Percentiles rank a stretch among this genome's conserved stretches.
Conservation (phyloP, 64 coral and sea anemone species). For the Anthopleura sola region DNA sequence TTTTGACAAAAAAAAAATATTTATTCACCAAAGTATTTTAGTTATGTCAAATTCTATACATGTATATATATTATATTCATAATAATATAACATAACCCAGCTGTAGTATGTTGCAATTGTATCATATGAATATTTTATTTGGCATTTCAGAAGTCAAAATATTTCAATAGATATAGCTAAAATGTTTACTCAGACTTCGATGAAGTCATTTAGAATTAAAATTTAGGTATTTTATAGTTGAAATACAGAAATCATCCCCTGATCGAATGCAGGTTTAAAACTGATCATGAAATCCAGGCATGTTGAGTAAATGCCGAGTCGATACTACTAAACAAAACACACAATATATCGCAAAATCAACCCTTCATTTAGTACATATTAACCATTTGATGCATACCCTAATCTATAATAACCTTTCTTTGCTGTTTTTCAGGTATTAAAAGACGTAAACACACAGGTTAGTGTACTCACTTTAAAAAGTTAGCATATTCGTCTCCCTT, state of each 20-base stretch:
- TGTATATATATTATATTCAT: too few relatives aligned
- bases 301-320: too few relatives aligned
- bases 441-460: neutral
- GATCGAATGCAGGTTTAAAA: too few relatives aligned
- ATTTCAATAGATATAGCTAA: neutral
- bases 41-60: too few relatives aligned
- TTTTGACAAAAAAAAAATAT: too few relatives aligned
- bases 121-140: too few relatives aligned
- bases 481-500: slow-evolving; percentile 89
- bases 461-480: slow-evolving; percentile 65
- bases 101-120: too few relatives aligned
- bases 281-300: too few relatives aligned
- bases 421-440: too few relatives aligned
- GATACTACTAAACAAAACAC: neutral
- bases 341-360: neutral
- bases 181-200: neutral
- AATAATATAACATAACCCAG: too few relatives aligned
- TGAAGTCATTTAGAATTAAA: neutral
- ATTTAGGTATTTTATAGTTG: neutral
- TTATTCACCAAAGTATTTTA: too few relatives aligned
- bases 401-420: too few relatives aligned
- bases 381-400: neutral
- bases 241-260: neutral
- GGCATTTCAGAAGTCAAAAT: neutral
- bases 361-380: neutral